These are phyloP conservation scores for Ophioderma brevispina DNA, from an alignment of 35 echinoderm and acorn worm genomes.

Conservation along the genomic window DNA sequence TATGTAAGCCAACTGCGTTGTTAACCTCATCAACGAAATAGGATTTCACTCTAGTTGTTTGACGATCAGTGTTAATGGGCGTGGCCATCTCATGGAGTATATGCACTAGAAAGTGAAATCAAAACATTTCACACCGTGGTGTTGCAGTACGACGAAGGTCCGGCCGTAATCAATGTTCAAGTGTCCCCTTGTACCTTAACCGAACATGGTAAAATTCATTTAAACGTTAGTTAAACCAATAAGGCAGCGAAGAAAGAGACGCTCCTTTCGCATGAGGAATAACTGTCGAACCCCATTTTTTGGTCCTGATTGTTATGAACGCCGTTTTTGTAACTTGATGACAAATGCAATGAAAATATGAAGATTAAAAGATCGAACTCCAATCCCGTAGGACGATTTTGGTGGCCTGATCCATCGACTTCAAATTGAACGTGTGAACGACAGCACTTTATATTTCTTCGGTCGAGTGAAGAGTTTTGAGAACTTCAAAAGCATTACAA, in stretches of 20 bases:
- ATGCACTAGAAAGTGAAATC: no score
- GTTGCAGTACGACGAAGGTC: no score
- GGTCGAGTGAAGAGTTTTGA: background rate
- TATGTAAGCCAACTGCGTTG: no score
- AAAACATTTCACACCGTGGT: no score
- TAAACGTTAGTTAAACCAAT: no score
- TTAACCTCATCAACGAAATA: no score
- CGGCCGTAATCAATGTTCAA: no score
- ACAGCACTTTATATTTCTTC: constrained; percentile 46
- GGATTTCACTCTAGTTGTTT: no score
- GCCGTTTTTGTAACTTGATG: background rate
- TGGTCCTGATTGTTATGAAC: background rate
- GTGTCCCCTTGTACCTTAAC: no score
- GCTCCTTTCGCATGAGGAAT: background rate
- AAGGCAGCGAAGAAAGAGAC: background rate
- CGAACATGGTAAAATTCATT: no score
- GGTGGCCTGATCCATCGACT: constrained; percentile 46
- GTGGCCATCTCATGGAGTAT: no score
- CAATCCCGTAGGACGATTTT: constrained; percentile 15
- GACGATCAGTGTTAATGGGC: no score
- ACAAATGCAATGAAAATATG: background rate
- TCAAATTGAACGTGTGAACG: constrained; percentile 58
- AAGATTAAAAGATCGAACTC: background rate
- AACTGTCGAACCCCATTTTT: background rate
- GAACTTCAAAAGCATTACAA: constrained; percentile 20